Evolutionary conservation across 2,113 vertebrate genomes (phyloP), one percentile per base, ranked within the genome.

Genomic region (Protomyctophum bolini): DNA sequence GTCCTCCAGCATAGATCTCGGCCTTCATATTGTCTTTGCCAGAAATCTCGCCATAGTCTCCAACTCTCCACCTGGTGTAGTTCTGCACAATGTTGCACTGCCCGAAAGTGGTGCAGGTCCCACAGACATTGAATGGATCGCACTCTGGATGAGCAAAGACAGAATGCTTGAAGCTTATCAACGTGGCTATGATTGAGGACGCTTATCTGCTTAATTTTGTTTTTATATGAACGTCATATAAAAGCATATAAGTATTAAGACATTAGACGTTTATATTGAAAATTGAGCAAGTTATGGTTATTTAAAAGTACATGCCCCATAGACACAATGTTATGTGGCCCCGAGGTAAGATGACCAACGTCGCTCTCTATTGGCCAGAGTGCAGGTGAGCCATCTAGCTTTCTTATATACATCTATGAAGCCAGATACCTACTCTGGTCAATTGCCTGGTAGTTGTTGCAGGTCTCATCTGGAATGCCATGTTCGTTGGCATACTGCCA

Each of bases 381-480:
- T n/a, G n/a, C n/a, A n/a, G n/a, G n/a, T n/a, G n/a, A n/a, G n/a
- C n/a, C n/a, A n/a, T n/a, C n/a, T n/a, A n/a, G n/a, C n/a, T n/a
- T n/a, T n/a, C n/a, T n/a, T n/a, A n/a, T n/a, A n/a, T n/a, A n/a
- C n/a, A n/a, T n/a, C n/a, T n/a, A n/a, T n/a, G 5, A 7, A 1
- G 29, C 4, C 2, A 0, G 28, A 8, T 28, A 57, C 80, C 68
- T 85, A 98, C 97, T 91, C 83, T 99, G 97, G 79, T 98, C 94
- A 84, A 93, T 96, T 63, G 97, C 98, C 72, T 98, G 96, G 90
- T 99, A 99, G 90, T 98, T 99, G 92, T 98, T 99, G 92, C 97
- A 98, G 83, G 98, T 98, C 86, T 99, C 97, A 0, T 99, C 96
- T 0, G 98, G 97, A 71, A 99, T 96, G 74, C 97, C 97, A 0